Conservation (phyloP, 2,888 invertebrate genomes). For the Mylabris sibirica region DNA sequence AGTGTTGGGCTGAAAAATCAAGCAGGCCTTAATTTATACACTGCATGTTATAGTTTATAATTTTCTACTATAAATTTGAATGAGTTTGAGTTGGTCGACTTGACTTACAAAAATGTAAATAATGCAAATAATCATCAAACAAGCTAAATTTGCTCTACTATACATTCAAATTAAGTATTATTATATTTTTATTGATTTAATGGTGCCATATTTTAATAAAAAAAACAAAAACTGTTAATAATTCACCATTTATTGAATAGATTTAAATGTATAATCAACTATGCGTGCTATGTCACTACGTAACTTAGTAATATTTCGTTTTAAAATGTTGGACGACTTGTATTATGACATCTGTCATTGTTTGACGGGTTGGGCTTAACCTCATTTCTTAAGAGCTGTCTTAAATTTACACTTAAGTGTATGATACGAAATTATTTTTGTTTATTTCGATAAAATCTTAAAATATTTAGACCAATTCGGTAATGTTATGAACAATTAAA, state of each 20-base stretch:
- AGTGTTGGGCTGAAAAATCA: no score
- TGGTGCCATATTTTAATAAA: neutral
- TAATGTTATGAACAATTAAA: constrained; percentile 72
- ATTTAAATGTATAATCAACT: no score
- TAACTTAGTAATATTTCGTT: neutral
- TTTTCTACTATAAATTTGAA: no score
- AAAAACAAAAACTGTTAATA: neutral
- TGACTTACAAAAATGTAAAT: neutral
- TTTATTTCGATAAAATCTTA: constrained; percentile 76
- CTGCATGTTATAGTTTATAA: neutral
- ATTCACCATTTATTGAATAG: no score
- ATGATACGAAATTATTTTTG: no score
- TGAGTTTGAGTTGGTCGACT: neutral
- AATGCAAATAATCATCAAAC: neutral
- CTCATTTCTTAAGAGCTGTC: neutral
- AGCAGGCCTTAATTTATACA: neutral
- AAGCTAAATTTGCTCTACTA: neutral
- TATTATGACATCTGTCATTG: neutral
- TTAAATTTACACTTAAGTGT: no score
- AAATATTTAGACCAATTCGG: constrained; percentile 68
- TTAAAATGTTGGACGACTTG: neutral
- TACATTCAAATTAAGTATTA: neutral
- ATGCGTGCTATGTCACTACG: neutral
- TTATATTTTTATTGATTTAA: neutral
- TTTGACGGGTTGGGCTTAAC: neutral